Evolutionary conservation across 2,797 vertebrate species (phyloP), one percentile per base, ranked within the genome.

Genomic region (Pipistrellus pipistrellus): DNA sequence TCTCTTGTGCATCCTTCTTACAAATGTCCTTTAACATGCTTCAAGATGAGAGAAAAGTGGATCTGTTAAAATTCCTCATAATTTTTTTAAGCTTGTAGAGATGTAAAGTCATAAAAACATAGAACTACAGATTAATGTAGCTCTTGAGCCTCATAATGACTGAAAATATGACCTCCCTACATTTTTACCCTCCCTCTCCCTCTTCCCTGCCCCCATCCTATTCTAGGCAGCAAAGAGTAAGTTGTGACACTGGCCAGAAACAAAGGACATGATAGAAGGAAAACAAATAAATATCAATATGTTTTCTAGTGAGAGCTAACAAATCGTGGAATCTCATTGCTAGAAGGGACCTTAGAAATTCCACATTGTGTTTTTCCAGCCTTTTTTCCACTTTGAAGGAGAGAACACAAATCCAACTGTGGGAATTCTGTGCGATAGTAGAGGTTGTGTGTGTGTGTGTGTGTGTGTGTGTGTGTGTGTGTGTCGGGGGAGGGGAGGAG

Each of bases 81-180:
- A 7, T 69, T 25, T 83, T 94, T 80, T 97, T 94, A 83, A 77
- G 15, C 30, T 91, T 27, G 78, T 48, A 90, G 96, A 97, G 89
- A 95, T 94, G 68, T 95, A 85, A 97, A 96, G 91, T 97, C 92
- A 91, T 97, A 68, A 98, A 98, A 97, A 86, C 87, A 71, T 71
- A 88, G 96, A 96, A 96, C 90, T 59, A 90, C 90, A 97, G 97
- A 97, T 98, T 98, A 97, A 96, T 93, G 81, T 86, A 97, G 90
- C 76, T 94, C 96, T 97, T 96, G 87, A 96, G 94, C 89, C 84
- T 96, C 91, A 94, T 46, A 95, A 41, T 78, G 97, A 95, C 95
- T 95, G 93, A 82, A 91, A 96, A 87, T 25, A 25, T 59, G 25
- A 95, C 93, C 82, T 76, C 18, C 10, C 3, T 81, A 15, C 1